phyloP scores from a whole-genome alignment of 2,113 vertebrate genomes.

The Sylvicapra grimmia region DNA sequence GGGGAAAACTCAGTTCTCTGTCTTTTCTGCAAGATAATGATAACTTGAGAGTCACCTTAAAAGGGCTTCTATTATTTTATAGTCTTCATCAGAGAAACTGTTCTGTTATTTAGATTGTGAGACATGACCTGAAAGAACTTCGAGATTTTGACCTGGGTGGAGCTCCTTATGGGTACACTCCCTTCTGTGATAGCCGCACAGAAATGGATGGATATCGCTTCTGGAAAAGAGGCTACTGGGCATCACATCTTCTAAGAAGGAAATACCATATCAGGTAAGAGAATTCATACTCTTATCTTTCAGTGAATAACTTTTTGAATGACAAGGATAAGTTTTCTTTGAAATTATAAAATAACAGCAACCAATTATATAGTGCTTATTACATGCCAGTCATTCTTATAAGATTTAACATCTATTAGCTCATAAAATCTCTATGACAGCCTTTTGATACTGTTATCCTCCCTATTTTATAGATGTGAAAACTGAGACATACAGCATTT shows the following conservation, averaged over 20 bases:
- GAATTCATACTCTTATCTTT: neutral
- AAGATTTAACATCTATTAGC: neutral
- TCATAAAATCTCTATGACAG: neutral
- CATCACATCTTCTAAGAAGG: constrained; percentile 90
- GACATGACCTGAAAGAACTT: constrained; percentile 93
- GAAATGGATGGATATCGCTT: constrained; percentile 99
- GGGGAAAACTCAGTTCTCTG: neutral
- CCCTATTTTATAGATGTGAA: neutral
- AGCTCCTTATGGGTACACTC: constrained; percentile 96
- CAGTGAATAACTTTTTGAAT: neutral
- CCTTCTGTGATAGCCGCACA: constrained; percentile 94
- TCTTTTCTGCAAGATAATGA: neutral
- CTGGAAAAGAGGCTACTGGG: constrained; percentile 98
- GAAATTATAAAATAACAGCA: neutral
- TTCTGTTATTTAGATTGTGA: constrained; percentile 86
- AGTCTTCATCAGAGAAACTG: neutral
- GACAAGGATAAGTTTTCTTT: neutral
- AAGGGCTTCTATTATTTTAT: neutral
- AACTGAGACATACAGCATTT: neutral
- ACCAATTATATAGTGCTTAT: neutral
- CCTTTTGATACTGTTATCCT: neutral
- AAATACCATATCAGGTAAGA: constrained; percentile 96
- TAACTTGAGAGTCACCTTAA: neutral
- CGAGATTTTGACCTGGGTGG: constrained; percentile 89
- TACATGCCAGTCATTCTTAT: neutral